Evolutionary conservation across 1,140 invertebrate species (phyloP), one percentile per base, ranked within the genome.

Genomic region (Phortica variegata): DNA sequence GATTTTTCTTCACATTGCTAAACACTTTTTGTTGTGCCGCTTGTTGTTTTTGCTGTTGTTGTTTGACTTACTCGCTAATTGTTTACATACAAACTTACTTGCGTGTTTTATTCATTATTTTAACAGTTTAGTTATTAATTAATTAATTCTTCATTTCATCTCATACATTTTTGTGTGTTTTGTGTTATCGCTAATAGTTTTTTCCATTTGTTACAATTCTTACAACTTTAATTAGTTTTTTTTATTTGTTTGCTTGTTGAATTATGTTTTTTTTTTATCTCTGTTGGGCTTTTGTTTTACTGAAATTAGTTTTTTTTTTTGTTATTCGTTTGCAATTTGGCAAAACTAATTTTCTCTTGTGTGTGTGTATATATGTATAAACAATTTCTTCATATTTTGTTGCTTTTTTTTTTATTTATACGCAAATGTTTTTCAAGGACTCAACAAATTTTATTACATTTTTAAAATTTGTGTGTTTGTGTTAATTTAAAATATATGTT

Each of bases 81-180:
- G n/a, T n/a, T n/a, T n/a, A n/a, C n/a, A n/a, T n/a, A n/a, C n/a
- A n/a, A n/a, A n/a, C n/a, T n/a, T n/a, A n/a, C n/a, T n/a, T n/a
- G n/a, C n/a, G n/a, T n/a, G n/a, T n/a, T n/a, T n/a, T n/a, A n/a
- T n/a, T n/a, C n/a, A n/a, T n/a, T n/a, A n/a, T n/a, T n/a, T n/a
- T n/a, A 56, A 68, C 57, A 41, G 57, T 54, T 52, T 41, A 32
- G 34, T 42, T 48, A 56, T 66, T 57, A 60, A 52, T 54, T 54
- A 61, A 43, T 68, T 56, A 54, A 56, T n/a, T n/a, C n/a, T n/a
- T 26, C 62, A 60, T 68, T 60, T 68, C 60, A 65, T 65, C 55
- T 47, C 61, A 49, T 54, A 51, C 51, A 50, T 58, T 41, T 42
- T 36, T 49, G 17, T 37, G 19, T 36, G 44, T 56, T 40, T 38